Conservation (phyloP, 1,140 invertebrate genomes). For the Cephus cinctus region DNA sequence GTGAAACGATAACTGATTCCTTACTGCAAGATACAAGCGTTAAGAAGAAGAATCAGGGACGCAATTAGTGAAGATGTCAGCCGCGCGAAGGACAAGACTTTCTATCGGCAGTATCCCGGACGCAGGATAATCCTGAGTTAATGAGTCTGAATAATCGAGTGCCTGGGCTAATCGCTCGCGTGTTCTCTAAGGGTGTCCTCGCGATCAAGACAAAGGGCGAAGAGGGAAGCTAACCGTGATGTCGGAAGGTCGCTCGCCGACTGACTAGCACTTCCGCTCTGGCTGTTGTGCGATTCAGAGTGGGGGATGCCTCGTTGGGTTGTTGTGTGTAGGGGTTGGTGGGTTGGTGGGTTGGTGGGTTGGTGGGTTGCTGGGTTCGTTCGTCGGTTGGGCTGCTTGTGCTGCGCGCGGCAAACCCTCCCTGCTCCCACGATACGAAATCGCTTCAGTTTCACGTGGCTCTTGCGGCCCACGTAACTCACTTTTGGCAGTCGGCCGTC, state of each 20-base stretch:
- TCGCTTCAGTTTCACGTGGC: conserved; percentile 32
- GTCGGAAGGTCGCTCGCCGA: conserved; percentile 58
- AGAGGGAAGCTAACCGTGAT: conserved; percentile 52
- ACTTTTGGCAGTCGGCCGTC: too few species aligned
- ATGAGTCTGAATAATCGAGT: conserved; percentile 18
- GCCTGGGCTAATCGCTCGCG: conserved; percentile 2
- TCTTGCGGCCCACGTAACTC: too few species aligned
- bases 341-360: conserved; percentile 32
- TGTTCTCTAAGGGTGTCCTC: background rate
- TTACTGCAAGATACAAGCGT: too few species aligned
- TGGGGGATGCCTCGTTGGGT: conserved; percentile 53
- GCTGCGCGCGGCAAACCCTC: conserved; percentile 40
- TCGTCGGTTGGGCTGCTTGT: conserved; percentile 28
- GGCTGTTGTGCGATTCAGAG: conserved; percentile 57
- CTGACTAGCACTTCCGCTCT: conserved; percentile 57
- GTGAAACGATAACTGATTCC: too few species aligned
- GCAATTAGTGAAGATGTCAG: too few species aligned
- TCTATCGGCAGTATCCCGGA: conserved; percentile 12
- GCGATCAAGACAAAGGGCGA: conserved; percentile 24
- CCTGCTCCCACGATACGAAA: conserved; percentile 27
- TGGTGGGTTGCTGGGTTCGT: conserved; percentile 32
- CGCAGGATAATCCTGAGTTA: conserved; percentile 7
- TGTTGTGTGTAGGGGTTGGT: conserved; percentile 52
- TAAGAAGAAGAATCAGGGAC: too few species aligned
- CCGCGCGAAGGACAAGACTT: too few species aligned